A percentile compares a stretch with the other conserved stretches of the same genome.
Conservation (phyloP, 2,888 invertebrate species). For the Lasioglossum morio region DNA sequence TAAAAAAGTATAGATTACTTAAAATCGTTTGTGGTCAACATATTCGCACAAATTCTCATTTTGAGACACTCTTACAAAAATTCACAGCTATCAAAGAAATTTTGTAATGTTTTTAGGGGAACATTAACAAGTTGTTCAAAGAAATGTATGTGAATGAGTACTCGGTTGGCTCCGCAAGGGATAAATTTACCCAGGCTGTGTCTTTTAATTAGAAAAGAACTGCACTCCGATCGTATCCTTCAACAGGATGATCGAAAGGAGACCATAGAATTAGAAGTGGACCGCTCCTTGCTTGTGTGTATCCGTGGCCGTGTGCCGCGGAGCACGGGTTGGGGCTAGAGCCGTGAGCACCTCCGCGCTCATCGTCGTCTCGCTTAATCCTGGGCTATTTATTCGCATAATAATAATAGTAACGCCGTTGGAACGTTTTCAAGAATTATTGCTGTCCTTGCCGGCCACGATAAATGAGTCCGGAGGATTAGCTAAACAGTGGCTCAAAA, state of each 20-base stretch:
- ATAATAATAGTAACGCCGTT: slow-evolving; percentile 83
- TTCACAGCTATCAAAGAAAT: too few relatives aligned
- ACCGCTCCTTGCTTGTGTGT: slow-evolving; percentile 57
- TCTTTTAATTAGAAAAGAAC: too few relatives aligned
- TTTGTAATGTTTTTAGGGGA: too few relatives aligned
- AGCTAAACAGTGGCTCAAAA: slow-evolving; percentile 85
- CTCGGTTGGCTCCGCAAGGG: too few relatives aligned
- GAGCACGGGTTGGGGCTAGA: background rate
- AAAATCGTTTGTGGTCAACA: too few relatives aligned
- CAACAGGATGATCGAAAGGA: background rate
- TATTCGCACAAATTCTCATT: too few relatives aligned
- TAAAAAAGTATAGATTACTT: too few relatives aligned
- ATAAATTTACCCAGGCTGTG: too few relatives aligned
- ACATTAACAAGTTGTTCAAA: too few relatives aligned
- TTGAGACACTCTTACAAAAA: too few relatives aligned
- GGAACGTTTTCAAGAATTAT: slow-evolving; percentile 84
- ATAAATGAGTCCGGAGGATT: slow-evolving; percentile 85
- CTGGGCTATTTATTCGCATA: slow-evolving; percentile 82
- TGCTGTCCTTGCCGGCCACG: slow-evolving; percentile 83
- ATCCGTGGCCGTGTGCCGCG: slow-evolving; percentile 59
- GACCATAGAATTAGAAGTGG: slow-evolving; percentile 49
- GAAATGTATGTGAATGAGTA: too few relatives aligned
- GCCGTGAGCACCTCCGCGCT: slow-evolving; percentile 59
- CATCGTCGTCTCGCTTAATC: slow-evolving; percentile 77
- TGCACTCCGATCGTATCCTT: too few relatives aligned